Percentiles rank a stretch among this genome's conserved stretches.
Conservation (phyloP, 1,140 invertebrate genomes). For the Ceratitis capitata region DNA sequence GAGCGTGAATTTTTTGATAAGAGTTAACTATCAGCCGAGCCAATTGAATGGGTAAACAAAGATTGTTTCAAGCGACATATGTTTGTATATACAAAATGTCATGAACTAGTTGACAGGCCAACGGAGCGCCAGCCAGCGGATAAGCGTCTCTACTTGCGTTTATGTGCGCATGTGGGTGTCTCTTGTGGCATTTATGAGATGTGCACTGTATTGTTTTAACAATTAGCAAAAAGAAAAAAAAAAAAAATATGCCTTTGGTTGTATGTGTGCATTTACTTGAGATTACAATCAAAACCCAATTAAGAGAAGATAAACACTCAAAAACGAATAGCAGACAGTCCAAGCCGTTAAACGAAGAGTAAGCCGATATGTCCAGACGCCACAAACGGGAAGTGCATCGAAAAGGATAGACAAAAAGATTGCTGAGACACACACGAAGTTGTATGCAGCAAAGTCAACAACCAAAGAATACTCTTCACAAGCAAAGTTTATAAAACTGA, state of each 20-base stretch:
- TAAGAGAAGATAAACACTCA: slow-evolving; percentile 38
- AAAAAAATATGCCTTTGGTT: neutral
- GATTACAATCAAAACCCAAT: slow-evolving; percentile 36
- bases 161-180: neutral
- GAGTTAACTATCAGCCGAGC: neutral
- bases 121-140: neutral
- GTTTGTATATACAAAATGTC: neutral
- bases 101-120: neutral
- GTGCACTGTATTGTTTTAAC: neutral
- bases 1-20: neutral
- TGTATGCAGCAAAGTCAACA: neutral
- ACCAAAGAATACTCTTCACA: neutral
- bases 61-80: too few relatives aligned
- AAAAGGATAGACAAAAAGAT: neutral
- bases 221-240: neutral
- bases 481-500: neutral
- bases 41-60: neutral
- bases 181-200: neutral
- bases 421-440: neutral
- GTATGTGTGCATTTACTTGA: neutral
- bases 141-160: neutral
- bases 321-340: neutral
- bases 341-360: neutral
- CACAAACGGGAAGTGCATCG: neutral
- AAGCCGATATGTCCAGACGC: neutral